A percentile compares a stretch with the other conserved stretches of the same genome.
These are phyloP conservation scores for Trichogramma evanescens DNA, from an alignment of 2,888 invertebrate genomes.

Conservation along the genomic window DNA sequence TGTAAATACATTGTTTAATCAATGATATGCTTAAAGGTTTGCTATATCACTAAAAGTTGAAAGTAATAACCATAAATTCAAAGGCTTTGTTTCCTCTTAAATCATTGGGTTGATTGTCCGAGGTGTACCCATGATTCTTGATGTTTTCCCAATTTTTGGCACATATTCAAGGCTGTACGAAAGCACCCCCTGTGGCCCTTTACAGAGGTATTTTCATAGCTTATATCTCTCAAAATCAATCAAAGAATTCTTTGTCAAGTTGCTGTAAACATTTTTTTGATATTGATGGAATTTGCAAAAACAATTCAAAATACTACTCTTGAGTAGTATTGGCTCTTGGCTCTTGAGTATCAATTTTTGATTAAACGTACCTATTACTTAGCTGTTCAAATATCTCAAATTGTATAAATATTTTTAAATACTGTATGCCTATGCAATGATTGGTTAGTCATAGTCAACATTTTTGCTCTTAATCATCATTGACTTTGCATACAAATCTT, in stretches of 20 bases:
- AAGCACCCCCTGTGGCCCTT: constrained; percentile 35
- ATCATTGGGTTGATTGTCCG: constrained; percentile 7
- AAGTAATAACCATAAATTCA: not conserved
- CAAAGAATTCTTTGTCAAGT: too few relatives aligned
- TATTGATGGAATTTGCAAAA: constrained; percentile 18
- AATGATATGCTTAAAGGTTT: too few relatives aligned
- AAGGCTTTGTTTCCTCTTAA: constrained; percentile 9
- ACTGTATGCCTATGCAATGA: too few relatives aligned
- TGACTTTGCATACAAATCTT: too few relatives aligned
- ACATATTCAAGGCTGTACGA: constrained; percentile 37
- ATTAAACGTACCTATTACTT: not conserved
- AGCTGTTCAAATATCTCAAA: too few relatives aligned
- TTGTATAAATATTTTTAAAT: too few relatives aligned
- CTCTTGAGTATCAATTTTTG: not conserved
- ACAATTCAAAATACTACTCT: constrained; percentile 27
- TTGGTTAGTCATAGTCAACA: too few relatives aligned
- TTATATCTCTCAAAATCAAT: constrained; percentile 38
- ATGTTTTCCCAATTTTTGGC: constrained; percentile 41
- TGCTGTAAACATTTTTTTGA: constrained; percentile 14
- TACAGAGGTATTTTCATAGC: constrained; percentile 42
- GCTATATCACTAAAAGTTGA: too few relatives aligned
- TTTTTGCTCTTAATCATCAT: not conserved
- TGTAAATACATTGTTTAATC: too few relatives aligned
- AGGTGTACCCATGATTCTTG: constrained; percentile 7
- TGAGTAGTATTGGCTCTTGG: too few relatives aligned